Base-by-base conservation (phyloP, 2,888 invertebrate species). In the Sinohyriopsis cumingii region DNA sequence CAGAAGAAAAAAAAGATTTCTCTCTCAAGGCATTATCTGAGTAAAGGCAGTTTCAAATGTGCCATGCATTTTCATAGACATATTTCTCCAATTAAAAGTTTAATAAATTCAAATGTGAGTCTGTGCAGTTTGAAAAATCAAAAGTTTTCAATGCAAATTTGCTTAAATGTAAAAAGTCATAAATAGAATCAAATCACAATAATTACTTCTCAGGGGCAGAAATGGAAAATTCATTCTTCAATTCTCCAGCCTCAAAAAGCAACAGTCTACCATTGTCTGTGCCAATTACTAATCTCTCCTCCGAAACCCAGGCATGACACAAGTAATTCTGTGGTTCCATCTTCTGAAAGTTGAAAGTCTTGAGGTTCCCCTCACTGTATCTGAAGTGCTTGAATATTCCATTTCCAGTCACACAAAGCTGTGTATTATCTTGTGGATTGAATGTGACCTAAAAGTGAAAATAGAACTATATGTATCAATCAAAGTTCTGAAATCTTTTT, bases 321-420 rank as follows among this genome's bases (percentile, higher is more conserved):
- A 94, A 93, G 80, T 95, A 93, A 73, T 93, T 92, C 67, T 94
- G 93, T 84, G 93, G 92, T 55, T 96, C 96, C 56, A 94, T 93
- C 89, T 96, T 96, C 77, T 94, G 93, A 91, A 94, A 95, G 18
- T 95, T 95, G 91, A 94, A 95, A 75, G 95, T 95, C 55, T 95
- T 93, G 93, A 96, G 94, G 18, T 94, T 93, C 5, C 93, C 94
- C 86, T 96, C 95, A 25, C 94, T 92, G 59, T 94, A 94, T 54
- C 94, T 94, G 90, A 95, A 92, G 77, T 95, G 93, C 79, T 94
- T 93, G 84, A 95, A 94, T 5, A 94, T 92, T 67, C 93, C 93
- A 57, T 91, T 91, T 0, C 93, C 93, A 57, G 92, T 91, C 20
- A 95, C 91, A 25, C 94, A 94, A 5, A 95, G 89, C 68, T 94